Evolutionary conservation across 1,140 invertebrate genomes (phyloP), one percentile per base, ranked within the genome.

Genomic region (Neomicropteryx cornuta): DNA sequence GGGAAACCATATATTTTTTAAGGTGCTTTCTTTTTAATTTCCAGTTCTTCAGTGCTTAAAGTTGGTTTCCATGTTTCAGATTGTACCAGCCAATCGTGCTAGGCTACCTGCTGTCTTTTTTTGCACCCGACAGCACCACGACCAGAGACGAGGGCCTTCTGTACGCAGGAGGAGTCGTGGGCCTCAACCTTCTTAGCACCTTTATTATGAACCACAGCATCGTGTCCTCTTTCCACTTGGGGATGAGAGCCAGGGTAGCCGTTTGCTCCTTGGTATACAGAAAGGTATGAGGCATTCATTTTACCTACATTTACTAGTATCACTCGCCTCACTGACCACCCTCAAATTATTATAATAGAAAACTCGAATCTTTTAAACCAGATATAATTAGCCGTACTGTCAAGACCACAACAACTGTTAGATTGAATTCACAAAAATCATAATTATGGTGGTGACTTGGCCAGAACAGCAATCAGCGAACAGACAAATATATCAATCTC

Each of bases 241-340:
- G 75, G 2, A 75, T 76, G 55, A 68, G 65, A 52, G 66, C 76
- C 8, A 58, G 75, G 35, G 68, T 72, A 2, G 76, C 77, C 0
- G 60, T 72, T 4, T 81, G 77, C 38, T 77, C 77, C 2, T 48
- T 82, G n/a, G 66, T 82, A 22, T 82, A 81, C 47, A 60, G 78
- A 47, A 82, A 81, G 55, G 73, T 74, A 48, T n/a, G n/a, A 49
- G n/a, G n/a, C n/a, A n/a, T n/a, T n/a, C n/a, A n/a, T n/a, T n/a
- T n/a, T n/a, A n/a, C n/a, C n/a, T n/a, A n/a, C n/a, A n/a, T n/a
- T n/a, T n/a, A n/a, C n/a, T n/a, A n/a, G n/a, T n/a, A n/a, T n/a
- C n/a, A n/a, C n/a, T n/a, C n/a, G n/a, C n/a, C n/a, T n/a, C n/a
- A n/a, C n/a, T n/a, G n/a, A n/a, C n/a, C n/a, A n/a, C n/a, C n/a